Conservation (phyloP, 2,888 invertebrate species). For the Gerris lacustris region DNA sequence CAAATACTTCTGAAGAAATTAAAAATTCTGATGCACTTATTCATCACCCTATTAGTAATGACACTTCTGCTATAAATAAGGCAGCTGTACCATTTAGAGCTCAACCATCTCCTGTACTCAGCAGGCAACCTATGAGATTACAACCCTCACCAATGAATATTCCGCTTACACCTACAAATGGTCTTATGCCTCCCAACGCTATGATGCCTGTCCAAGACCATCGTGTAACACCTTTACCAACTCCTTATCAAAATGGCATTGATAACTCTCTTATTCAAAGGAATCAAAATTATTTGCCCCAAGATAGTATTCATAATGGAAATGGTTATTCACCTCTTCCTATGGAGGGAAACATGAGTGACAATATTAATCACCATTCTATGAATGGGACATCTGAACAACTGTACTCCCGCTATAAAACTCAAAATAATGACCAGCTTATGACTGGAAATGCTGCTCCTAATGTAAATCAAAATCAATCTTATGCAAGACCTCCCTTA, state of each 20-base stretch:
- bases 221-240: neutral
- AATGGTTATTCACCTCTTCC: neutral
- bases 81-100: neutral
- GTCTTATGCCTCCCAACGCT: neutral
- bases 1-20: slow-evolving; percentile 37
- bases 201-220: neutral
- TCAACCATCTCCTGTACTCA: slow-evolving; percentile 23
- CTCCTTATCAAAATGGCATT: neutral
- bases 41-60: neutral
- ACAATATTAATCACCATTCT: neutral
- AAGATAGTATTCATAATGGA: neutral
- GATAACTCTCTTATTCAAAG: neutral
- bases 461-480: neutral
- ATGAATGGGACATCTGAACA: neutral
- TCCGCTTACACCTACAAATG: neutral
- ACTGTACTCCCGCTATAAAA: neutral
- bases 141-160: slow-evolving; percentile 3
- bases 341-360: neutral
- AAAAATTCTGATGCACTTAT: slow-evolving; percentile 32
- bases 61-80: neutral
- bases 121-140: slow-evolving; percentile 1
- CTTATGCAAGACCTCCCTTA: neutral
- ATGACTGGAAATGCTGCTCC: neutral
- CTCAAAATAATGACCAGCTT: neutral
- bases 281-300: neutral